A percentile compares a stretch with the other conserved stretches of the same genome.
phyloP scores from a whole-genome alignment of 2,888 invertebrate species.

The Ypsolopha sequella region DNA sequence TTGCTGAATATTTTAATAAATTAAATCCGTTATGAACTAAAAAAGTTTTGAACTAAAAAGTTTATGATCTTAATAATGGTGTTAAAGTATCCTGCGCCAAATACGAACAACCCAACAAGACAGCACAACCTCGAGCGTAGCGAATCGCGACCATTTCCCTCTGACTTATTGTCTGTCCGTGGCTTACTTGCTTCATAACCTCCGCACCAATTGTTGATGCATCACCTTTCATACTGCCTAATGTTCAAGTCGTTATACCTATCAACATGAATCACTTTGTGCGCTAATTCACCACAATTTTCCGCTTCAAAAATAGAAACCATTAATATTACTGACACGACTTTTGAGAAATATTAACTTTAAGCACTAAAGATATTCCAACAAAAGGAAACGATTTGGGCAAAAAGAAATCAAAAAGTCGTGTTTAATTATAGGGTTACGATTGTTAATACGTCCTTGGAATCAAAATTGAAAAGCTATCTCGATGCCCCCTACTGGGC shows the following conservation, averaged over 20 bases:
- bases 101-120: neutral
- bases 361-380: neutral
- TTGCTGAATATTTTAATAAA: too few species aligned
- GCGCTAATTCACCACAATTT: neutral
- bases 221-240: constrained; percentile 35
- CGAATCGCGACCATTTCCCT: constrained; percentile 27
- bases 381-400: neutral
- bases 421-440: constrained; percentile 14
- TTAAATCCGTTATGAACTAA: too few species aligned
- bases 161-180: neutral
- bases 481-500: constrained; percentile 13
- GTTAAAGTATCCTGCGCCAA: neutral
- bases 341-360: neutral
- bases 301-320: neutral
- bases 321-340: neutral
- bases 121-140: constrained; percentile 16
- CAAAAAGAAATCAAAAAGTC: constrained; percentile 3
- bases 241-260: constrained; percentile 30
- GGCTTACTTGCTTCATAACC: constrained; percentile 4
- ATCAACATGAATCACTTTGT: neutral
- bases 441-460: constrained; percentile 12
- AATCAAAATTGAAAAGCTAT: constrained; percentile 13
- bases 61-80: neutral
- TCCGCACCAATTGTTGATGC: constrained; percentile 26
- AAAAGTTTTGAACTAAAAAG: neutral